Percentiles rank a stretch among this genome's conserved stretches.
phyloP scores from a whole-genome alignment of 2,888 invertebrate species.

The Schizotus pectinicornis region DNA sequence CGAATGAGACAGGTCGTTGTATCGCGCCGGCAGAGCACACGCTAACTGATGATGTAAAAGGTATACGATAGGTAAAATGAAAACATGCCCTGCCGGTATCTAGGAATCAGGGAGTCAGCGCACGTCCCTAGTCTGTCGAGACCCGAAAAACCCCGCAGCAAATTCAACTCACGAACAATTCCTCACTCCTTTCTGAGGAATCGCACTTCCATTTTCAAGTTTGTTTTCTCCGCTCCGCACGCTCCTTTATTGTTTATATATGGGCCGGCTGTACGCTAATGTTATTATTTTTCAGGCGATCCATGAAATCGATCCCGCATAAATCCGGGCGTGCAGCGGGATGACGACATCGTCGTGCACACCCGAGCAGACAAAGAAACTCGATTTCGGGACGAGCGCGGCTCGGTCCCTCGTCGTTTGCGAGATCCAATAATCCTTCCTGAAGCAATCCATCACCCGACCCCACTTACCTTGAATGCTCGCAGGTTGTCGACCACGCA shows the following conservation, averaged over 20 bases:
- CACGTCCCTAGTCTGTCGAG: slow-evolving; percentile 54
- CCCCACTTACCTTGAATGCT: slow-evolving; percentile 76
- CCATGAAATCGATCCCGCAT: slow-evolving; percentile 46
- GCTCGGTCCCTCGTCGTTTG: slow-evolving; percentile 48
- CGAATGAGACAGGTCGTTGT: slow-evolving; percentile 29
- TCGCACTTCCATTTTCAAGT: slow-evolving; percentile 52
- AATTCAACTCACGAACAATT: slow-evolving; percentile 57
- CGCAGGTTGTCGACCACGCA: slow-evolving; percentile 90
- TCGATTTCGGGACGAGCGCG: slow-evolving; percentile 51
- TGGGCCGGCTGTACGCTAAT: slow-evolving; percentile 51
- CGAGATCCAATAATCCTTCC: slow-evolving; percentile 54
- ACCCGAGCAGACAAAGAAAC: slow-evolving; percentile 48
- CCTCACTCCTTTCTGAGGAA: slow-evolving; percentile 53
- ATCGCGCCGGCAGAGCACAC: slow-evolving; percentile 16
- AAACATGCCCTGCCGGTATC: slow-evolving; percentile 51
- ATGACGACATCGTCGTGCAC: slow-evolving; percentile 14
- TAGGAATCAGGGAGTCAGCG: slow-evolving; percentile 52
- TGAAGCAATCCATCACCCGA: slow-evolving; percentile 45
- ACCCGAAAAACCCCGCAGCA: slow-evolving; percentile 44
- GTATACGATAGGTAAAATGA: slow-evolving; percentile 41
- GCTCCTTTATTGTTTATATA: slow-evolving; percentile 54
- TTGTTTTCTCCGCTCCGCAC: slow-evolving; percentile 44
- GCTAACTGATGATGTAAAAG: slow-evolving; percentile 40
- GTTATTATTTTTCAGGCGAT: slow-evolving; percentile 54
- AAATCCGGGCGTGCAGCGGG: slow-evolving; percentile 34